These are phyloP conservation scores for Pitta sordida DNA, from an alignment of 2,113 vertebrate species.

Conservation along the genomic window DNA sequence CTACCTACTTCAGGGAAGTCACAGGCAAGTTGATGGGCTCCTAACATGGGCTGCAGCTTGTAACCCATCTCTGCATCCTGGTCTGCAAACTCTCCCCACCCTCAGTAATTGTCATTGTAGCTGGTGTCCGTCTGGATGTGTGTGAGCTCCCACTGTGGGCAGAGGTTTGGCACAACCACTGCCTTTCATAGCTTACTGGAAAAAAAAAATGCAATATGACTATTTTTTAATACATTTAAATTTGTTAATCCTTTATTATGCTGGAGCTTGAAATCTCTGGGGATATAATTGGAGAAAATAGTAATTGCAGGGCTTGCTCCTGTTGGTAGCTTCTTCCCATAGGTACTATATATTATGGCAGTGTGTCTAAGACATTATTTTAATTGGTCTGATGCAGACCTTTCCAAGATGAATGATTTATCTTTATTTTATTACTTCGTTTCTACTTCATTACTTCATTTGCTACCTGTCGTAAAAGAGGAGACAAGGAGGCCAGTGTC, in stretches of 20 bases:
- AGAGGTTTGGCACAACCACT: background rate
- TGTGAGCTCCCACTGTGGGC: background rate
- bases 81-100: background rate
- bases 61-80: background rate
- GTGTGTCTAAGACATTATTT: slow-evolving; percentile 5
- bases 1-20: background rate
- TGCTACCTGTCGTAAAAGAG: slow-evolving; percentile 3
- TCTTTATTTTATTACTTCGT: background rate
- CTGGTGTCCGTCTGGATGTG: accelerated
- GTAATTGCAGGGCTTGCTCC: background rate
- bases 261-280: background rate
- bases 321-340: background rate
- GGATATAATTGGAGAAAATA: background rate
- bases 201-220: background rate
- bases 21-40: accelerated
- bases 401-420: slow-evolving; percentile 1
- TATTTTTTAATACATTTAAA: background rate
- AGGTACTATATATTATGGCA: background rate
- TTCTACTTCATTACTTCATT: slow-evolving; percentile 44
- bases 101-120: background rate
- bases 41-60: accelerated
- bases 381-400: slow-evolving; percentile 40
- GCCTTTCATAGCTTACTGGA: background rate
- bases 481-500: background rate
- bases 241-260: background rate